Percentiles rank a stretch among this genome's conserved stretches.
Evolutionary conservation across 2,113 vertebrate species (phyloP).

Genomic region (Alligator mississippiensis): DNA sequence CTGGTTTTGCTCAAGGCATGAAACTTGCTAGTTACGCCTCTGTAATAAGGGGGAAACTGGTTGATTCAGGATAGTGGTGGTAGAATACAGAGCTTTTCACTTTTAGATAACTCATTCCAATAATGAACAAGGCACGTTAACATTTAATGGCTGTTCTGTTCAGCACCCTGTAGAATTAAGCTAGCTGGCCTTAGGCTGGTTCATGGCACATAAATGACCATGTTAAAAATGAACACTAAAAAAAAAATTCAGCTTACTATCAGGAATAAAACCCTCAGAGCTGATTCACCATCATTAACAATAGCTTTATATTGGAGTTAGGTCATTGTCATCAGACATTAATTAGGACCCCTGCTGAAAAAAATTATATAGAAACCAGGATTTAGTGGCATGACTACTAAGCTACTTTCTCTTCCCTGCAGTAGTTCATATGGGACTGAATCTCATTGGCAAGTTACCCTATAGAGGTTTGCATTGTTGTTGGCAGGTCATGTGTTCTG

Average conservation of each 20-base stretch:
- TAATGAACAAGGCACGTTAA: background rate
- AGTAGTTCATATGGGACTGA: conserved; percentile 1
- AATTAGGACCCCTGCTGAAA: background rate
- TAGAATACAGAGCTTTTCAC: background rate
- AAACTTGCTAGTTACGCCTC: background rate
- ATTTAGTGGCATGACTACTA: conserved; percentile 2
- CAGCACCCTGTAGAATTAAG: background rate
- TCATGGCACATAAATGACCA: background rate
- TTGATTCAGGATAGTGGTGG: background rate
- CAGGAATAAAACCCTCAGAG: background rate
- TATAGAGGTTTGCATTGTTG: background rate
- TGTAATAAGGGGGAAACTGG: background rate
- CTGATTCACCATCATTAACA: background rate
- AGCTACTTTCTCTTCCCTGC: conserved; percentile 21
- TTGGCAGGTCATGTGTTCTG: conserved; percentile 17
- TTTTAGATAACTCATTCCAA: background rate
- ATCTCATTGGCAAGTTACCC: background rate
- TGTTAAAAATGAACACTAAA: background rate
- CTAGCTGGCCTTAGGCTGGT: background rate
- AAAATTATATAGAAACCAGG: background rate
- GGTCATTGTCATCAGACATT: background rate
- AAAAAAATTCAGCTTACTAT: background rate
- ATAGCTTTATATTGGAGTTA: background rate
- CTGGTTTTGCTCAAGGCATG: no score
- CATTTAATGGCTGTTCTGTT: accelerated